Base-by-base conservation (phyloP, 1,140 invertebrate species). In the Olivierus martensii region DNA sequence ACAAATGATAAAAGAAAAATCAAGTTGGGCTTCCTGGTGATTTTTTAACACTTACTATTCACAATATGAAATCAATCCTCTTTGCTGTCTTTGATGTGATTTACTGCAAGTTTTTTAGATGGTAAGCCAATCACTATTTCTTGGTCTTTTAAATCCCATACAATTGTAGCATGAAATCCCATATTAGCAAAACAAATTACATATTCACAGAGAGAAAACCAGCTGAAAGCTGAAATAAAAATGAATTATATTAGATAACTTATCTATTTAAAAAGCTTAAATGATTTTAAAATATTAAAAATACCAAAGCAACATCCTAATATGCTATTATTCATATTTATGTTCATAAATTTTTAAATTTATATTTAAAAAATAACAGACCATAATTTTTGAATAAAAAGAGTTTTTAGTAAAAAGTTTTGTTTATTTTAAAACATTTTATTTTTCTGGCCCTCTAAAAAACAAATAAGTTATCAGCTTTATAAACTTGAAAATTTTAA, bases 141-240 rank as follows among this genome's bases (percentile, higher is more conserved):
- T 65, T 88, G 83, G 45, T 79, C 77, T 34, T 84, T 83, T 68
- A 91, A 87, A 69, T 91, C 87, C 62, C 82, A 73, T 51, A 88
- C 80, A 34, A 88, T 83, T 11, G 86, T 84, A 19, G 86, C 78
- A 65, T 93, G 87, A 70, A 88, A 93, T 38, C 80, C 81, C 85
- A 93, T 91, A 66, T 91, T 93, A 63, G 84, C 81, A 41, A 80
- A 81, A 42, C 87, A 87, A 65, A 93, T 82, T 56, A 90, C 76
- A 69, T 91, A 93, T 66, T 93, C 88, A 67, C 86, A 89, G 42
- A 89, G 75, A 3, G 88, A 87, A 71, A 93, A 93, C 82, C 83
- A 87, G 67, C 86, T 91, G 70, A 91, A 93, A 52, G 88, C 88
- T 91, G 73, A 59, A 77, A 53, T 61, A 44, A 50, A 49, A 53